Conservation (phyloP, 2,888 invertebrate species). For the Chymomyza caudatula region DNA sequence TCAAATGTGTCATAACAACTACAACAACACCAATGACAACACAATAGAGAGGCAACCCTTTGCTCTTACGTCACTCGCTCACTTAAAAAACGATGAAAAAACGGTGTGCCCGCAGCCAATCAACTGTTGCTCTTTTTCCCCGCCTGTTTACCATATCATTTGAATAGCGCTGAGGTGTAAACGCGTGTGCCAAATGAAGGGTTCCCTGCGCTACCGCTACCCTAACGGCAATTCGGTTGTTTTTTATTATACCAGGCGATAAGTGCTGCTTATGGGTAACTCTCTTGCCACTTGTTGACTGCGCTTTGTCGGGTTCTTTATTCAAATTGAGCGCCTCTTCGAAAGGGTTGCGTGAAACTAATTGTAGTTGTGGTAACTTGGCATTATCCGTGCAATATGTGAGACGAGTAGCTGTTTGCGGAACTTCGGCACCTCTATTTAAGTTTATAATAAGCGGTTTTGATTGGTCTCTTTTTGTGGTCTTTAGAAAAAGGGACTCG, state of each 20-base stretch:
- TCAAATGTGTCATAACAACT: constrained; percentile 49
- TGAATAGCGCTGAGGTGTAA: constrained; percentile 66
- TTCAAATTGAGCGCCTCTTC: constrained; percentile 50
- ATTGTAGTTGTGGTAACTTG: constrained; percentile 36
- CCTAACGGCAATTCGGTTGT: background rate
- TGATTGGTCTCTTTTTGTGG: constrained; percentile 20
- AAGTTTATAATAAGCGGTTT: constrained; percentile 37
- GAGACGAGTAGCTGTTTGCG: background rate
- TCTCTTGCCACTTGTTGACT: constrained; percentile 15
- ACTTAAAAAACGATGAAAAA: background rate
- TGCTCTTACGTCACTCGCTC: constrained; percentile 16
- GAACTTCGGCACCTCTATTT: background rate
- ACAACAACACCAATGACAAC: constrained; percentile 6
- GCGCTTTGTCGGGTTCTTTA: constrained; percentile 19
- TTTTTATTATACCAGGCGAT: constrained; percentile 2
- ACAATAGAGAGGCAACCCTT: constrained; percentile 35
- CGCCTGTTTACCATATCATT: constrained; percentile 30
- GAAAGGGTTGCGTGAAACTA: constrained; percentile 49
- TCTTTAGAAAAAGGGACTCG: background rate
- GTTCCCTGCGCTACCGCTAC: constrained; percentile 18
- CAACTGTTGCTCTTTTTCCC: constrained; percentile 51
- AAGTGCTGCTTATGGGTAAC: constrained; percentile 10
- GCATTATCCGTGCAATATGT: constrained; percentile 8
- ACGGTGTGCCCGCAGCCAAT: constrained; percentile 10
- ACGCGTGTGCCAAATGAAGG: constrained; percentile 39